Percentiles rank a stretch among this genome's conserved stretches.
phyloP scores from a whole-genome alignment of 2,797 vertebrate species.

The Lepus oiostolus region DNA sequence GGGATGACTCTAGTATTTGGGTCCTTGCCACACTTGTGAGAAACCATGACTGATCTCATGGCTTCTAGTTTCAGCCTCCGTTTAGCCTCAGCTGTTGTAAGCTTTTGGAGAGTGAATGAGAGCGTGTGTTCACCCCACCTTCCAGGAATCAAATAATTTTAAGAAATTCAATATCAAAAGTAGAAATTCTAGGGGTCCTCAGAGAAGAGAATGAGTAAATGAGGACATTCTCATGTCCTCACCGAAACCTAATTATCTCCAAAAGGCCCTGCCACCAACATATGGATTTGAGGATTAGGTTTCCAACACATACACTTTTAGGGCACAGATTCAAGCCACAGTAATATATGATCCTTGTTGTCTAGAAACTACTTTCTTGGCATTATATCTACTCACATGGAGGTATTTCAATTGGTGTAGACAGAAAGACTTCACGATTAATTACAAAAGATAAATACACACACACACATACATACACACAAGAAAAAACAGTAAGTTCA shows the following conservation, averaged over 20 bases:
- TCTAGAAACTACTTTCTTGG: conserved; percentile 50
- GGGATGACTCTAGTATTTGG: no score
- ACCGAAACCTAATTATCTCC: not conserved
- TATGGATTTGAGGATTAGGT: not conserved
- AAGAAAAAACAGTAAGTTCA: not conserved
- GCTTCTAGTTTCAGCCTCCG: no score
- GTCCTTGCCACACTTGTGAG: no score
- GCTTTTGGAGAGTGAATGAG: no score
- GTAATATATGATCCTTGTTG: not conserved
- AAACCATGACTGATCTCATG: no score
- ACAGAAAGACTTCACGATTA: not conserved
- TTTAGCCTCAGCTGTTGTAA: no score
- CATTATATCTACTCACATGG: not conserved
- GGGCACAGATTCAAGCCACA: not conserved
- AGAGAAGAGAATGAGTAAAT: not conserved
- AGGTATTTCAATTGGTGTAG: not conserved
- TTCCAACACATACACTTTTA: not conserved
- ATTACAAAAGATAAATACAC: conserved; percentile 1
- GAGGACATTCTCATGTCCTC: not conserved
- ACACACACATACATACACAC: not conserved
- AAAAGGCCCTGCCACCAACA: not conserved
- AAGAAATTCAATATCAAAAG: not conserved
- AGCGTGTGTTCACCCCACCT: no score
- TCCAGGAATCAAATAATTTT: not conserved
- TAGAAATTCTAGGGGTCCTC: not conserved